Base-by-base conservation (phyloP, 1,140 invertebrate species). In the Lepidurus apus region DNA sequence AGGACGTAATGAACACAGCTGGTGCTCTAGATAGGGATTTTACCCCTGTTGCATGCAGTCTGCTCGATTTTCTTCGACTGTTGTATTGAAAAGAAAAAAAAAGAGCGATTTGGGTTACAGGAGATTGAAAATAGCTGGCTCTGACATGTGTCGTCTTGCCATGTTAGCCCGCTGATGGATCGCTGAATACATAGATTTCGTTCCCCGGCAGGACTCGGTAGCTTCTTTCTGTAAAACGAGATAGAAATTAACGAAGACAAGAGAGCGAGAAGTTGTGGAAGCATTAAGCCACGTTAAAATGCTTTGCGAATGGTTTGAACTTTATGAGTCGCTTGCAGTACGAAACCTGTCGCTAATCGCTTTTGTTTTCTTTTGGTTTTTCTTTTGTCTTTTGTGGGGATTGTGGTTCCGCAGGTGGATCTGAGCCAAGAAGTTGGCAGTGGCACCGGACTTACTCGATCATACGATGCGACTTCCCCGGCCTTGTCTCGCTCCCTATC, bases 401-500 rank as follows among this genome's bases (percentile, higher is more conserved):
- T 42, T 77, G 43, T 42, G 26, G 43, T 34, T 77, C 47, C 47
- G 74, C 43, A 77, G 75, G 24, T 77, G 75, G 43, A 77, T 17
- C 42, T 77, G 47, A 77, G 75, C 75, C 75, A 77, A 44, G 75
- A 47, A 17, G 75, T 45, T 24, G 47, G 43, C 34, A 77, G n/a
- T 77, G 43, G 47, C n/a, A 45, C 24, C 24, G 42, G 24, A 26
- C 24, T 34, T 17, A 26, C 42, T 43, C 43, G 24, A 77, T 10
- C 24, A 34, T 77, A 77, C 42, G 75, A 77, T 34, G 43, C 75
- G 47, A 77, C 75, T 34, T 79, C 78, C 73, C 43, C 34, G n/a
- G 78, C 73, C 21, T 47, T 79, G 42, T 79, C 73, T 44, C 78
- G 78, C 43, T 79, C 78, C n/a, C 47, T 79, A 11, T 79, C 73